Evolutionary conservation across 2,113 vertebrate genomes (phyloP).

Genomic region (Gavialis gangeticus): DNA sequence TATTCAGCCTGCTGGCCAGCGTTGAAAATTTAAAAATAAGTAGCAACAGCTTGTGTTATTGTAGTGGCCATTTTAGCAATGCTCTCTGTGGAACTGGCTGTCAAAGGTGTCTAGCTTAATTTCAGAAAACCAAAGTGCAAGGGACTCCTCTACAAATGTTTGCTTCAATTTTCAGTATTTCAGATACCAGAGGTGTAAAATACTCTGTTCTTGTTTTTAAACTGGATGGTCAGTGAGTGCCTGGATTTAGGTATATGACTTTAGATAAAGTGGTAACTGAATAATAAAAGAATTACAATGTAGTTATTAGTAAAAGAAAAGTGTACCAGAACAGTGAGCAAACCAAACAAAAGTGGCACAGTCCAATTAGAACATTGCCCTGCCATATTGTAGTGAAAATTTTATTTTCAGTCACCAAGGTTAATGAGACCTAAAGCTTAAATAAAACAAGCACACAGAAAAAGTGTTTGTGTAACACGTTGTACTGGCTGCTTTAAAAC

Average conservation of each 20-base stretch:
- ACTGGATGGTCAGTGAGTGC: not conserved
- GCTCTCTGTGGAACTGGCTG: not conserved
- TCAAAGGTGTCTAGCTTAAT: not conserved
- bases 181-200: not conserved
- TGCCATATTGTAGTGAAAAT: not conserved
- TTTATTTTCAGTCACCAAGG: not conserved
- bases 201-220: not conserved
- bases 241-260: not conserved
- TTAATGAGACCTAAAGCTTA: not conserved
- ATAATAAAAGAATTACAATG: not conserved
- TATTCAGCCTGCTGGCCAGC: not conserved
- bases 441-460: not conserved
- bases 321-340: not conserved
- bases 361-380: not conserved
- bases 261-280: not conserved
- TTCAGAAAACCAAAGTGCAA: not conserved
- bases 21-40: not conserved
- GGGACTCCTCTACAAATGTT: not conserved
- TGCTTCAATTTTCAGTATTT: not conserved
- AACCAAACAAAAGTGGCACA: not conserved
- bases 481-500: slow-evolving; percentile 21
- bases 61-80: not conserved
- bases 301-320: not conserved
- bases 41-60: not conserved
- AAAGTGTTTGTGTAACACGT: not conserved